Evolutionary conservation across 1,140 invertebrate species (phyloP).

Genomic region (Formica exsecta): DNA sequence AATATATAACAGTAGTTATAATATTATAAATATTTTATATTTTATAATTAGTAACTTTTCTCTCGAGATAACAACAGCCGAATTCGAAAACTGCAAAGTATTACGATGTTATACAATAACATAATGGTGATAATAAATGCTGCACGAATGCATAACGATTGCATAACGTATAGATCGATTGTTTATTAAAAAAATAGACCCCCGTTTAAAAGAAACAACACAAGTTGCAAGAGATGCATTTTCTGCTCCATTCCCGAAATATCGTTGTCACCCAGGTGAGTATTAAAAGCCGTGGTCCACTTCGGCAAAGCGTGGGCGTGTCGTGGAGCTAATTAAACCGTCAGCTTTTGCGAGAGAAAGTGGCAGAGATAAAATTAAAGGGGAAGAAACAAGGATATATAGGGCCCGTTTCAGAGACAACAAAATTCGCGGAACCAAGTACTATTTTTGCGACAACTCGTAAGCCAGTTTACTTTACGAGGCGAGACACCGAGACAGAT

Average conservation of each 20-base stretch:
- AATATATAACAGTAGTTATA: background rate
- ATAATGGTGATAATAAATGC: background rate
- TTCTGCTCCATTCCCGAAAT: slow-evolving; percentile 41
- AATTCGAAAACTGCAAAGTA: background rate
- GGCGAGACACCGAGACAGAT: slow-evolving; percentile 11
- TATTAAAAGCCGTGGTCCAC: slow-evolving; percentile 50
- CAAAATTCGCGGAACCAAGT: slow-evolving; percentile 57
- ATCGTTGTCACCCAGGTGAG: slow-evolving; percentile 36
- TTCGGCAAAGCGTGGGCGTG: slow-evolving; percentile 57
- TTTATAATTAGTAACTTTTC: background rate
- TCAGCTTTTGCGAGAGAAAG: slow-evolving; percentile 33
- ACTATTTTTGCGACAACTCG: slow-evolving; percentile 67
- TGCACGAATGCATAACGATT: background rate
- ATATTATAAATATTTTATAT: too few species aligned
- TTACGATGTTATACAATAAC: background rate
- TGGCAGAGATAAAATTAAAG: slow-evolving; percentile 43
- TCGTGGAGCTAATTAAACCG: slow-evolving; percentile 25
- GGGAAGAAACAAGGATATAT: slow-evolving; percentile 15
- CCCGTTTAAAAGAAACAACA: slow-evolving; percentile 24
- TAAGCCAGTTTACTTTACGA: slow-evolving; percentile 57
- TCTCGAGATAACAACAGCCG: background rate
- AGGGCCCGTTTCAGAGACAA: slow-evolving; percentile 48
- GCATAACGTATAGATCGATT: background rate
- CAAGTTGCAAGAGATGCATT: slow-evolving; percentile 4
- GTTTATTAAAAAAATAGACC: slow-evolving; percentile 16